A percentile compares a stretch with the other conserved stretches of the same genome.
phyloP scores from a whole-genome alignment of 2,888 invertebrate species.

The Plebejus anna region DNA sequence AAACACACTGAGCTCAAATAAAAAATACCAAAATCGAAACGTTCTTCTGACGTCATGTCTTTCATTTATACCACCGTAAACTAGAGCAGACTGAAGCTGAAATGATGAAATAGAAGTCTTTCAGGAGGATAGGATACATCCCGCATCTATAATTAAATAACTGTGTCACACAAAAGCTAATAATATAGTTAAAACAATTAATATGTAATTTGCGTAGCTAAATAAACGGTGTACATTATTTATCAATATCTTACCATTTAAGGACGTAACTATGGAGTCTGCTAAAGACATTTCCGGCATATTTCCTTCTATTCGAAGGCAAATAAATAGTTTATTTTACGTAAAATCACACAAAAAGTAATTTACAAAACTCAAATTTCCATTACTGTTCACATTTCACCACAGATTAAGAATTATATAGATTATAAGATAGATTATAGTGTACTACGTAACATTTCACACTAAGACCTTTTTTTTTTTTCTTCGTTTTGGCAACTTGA shows the following conservation, averaged over 20 bases:
- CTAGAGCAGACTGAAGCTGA: constrained; percentile 30
- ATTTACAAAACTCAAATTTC: constrained; percentile 26
- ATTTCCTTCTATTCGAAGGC: constrained; percentile 19
- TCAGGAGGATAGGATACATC: constrained; percentile 52
- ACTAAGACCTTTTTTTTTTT: too few relatives aligned
- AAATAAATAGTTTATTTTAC: constrained; percentile 24
- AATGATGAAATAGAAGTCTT: constrained; percentile 49
- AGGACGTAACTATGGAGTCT: constrained; percentile 62
- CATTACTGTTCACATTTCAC: not conserved
- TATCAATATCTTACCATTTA: constrained; percentile 53
- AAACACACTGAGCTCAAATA: constrained; percentile 29
- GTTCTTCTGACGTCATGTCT: constrained; percentile 41
- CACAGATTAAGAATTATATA: too few relatives aligned
- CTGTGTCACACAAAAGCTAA: constrained; percentile 57
- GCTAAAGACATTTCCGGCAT: constrained; percentile 67
- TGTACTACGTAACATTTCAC: too few relatives aligned
- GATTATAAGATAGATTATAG: too few relatives aligned
- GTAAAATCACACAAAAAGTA: constrained; percentile 28
- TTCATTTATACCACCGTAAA: not conserved
- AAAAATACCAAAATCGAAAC: constrained; percentile 44
- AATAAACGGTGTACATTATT: constrained; percentile 37
- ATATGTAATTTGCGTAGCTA: constrained; percentile 59
- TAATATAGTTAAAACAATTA: constrained; percentile 60
- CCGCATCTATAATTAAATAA: constrained; percentile 71
- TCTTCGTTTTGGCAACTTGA: too few relatives aligned